phyloP scores from a whole-genome alignment of 2,113 vertebrate genomes.

The Anhinga anhinga region DNA sequence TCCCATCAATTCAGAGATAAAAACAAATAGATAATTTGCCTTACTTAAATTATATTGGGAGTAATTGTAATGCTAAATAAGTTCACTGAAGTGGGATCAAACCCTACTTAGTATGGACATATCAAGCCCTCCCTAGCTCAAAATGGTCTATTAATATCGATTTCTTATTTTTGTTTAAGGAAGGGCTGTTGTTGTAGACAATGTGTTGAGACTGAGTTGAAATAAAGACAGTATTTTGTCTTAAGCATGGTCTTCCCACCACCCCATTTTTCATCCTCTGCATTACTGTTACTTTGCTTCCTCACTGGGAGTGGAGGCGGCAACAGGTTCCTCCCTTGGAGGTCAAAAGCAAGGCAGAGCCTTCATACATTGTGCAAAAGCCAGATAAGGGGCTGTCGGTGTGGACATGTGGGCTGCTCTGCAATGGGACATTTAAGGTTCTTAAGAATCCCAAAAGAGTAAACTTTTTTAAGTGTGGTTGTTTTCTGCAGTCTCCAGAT shows the following conservation, averaged over 20 bases:
- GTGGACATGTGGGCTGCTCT: neutral
- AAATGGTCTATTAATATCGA: neutral
- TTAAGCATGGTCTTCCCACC: neutral
- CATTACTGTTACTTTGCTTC: neutral
- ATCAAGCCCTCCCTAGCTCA: neutral
- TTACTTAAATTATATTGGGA: neutral
- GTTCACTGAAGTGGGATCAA: neutral
- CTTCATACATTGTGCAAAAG: neutral
- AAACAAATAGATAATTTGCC: neutral
- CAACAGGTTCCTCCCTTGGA: neutral
- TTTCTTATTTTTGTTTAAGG: neutral
- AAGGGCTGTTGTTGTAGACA: neutral
- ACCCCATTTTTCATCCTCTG: neutral
- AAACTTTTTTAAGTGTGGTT: neutral
- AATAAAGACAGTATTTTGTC: neutral
- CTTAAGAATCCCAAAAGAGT: neutral
- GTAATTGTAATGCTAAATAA: neutral
- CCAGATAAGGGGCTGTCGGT: rapidly evolving
- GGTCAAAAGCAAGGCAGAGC: neutral
- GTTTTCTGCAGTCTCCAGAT: neutral
- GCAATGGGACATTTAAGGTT: neutral
- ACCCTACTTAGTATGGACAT: neutral
- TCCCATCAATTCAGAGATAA: neutral
- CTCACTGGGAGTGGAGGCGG: neutral
- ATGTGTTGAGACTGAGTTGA: neutral